Evolutionary conservation across 2,113 vertebrate species (phyloP).

Genomic region (Pheucticus melanocephalus): DNA sequence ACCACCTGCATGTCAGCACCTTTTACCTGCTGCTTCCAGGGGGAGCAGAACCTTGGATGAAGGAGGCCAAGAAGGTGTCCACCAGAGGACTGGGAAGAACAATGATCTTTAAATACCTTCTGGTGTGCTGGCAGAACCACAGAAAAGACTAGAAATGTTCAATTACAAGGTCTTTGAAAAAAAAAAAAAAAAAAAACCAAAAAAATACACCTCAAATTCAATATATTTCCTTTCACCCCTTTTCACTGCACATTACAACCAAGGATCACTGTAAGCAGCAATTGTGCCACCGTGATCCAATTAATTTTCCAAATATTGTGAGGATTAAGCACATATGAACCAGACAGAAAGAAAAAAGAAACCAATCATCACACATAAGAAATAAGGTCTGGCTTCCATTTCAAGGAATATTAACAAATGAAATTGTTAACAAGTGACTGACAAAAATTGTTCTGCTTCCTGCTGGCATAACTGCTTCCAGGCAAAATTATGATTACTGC

Average conservation of each 20-base stretch:
- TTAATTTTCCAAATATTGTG: not conserved
- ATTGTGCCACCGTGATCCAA: fast-evolving
- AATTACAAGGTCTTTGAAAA: not conserved
- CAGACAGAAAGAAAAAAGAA: not conserved
- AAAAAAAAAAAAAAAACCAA: not conserved
- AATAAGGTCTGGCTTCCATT: not conserved
- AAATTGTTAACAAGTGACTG: not conserved
- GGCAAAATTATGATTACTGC: not conserved
- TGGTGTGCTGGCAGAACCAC: not conserved
- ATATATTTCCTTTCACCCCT: not conserved
- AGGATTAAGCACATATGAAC: not conserved
- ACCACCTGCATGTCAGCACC: not conserved
- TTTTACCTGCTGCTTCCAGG: not conserved
- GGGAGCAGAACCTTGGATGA: not conserved
- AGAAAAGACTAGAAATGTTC: not conserved
- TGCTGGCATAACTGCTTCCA: not conserved
- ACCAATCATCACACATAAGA: not conserved
- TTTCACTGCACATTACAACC: not conserved
- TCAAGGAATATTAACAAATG: not conserved
- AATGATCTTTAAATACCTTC: not conserved
- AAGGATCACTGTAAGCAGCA: not conserved
- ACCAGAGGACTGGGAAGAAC: not conserved
- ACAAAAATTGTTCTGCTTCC: not conserved
- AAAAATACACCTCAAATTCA: not conserved
- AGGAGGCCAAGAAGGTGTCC: not conserved